Evolutionary conservation across 2,797 vertebrate genomes (phyloP), one percentile per base, ranked within the genome.

Genomic region (Acanthiza pusilla): DNA sequence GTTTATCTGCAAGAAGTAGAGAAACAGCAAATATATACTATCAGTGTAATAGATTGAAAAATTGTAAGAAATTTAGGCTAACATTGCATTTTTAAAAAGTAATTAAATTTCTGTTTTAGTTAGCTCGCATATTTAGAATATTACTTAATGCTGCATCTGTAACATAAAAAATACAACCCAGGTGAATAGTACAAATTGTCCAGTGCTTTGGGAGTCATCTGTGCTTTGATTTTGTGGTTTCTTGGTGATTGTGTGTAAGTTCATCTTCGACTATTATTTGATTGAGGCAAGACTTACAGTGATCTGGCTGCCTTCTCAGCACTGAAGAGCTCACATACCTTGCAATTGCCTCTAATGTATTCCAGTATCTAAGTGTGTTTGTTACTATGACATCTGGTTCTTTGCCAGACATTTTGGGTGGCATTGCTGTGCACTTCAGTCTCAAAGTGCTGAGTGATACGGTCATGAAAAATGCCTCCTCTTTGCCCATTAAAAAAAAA

Each of bases 371-470:
- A 34, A 61, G n/a, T 91, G 81, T 9, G 3, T 77, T 91, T 91
- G 73, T 87, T 89, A 42, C 93, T 53, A 48, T 61, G 89, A 89
- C 89, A 88, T 68, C 72, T 96, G 95, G 91, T 92, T 83, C 78
- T 61, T 62, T 94, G 95, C 91, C 94, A 96, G 93, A 72, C 78
- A 58, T 89, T 96, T 89, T 95, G 92, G 92, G 93, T 95, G 92
- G 86, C 81, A 84, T 18, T 82, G 84, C 81, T 87, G 20, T 72
- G 26, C 4, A 1, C 58, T 88, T 91, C 57, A 51, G 74, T 93
- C 78, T 87, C 60, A 65, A 80, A 91, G 68, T 68, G 89, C 84
- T 89, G 92, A 96, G 86, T 77, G 93, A 93, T 89, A 53, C 0
- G 13, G 75, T 62, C 84, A 77, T 72, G 65, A 88, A 77, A 96